phyloP scores from a whole-genome alignment of 2,888 invertebrate species.

The Melanostoma mellinum region DNA sequence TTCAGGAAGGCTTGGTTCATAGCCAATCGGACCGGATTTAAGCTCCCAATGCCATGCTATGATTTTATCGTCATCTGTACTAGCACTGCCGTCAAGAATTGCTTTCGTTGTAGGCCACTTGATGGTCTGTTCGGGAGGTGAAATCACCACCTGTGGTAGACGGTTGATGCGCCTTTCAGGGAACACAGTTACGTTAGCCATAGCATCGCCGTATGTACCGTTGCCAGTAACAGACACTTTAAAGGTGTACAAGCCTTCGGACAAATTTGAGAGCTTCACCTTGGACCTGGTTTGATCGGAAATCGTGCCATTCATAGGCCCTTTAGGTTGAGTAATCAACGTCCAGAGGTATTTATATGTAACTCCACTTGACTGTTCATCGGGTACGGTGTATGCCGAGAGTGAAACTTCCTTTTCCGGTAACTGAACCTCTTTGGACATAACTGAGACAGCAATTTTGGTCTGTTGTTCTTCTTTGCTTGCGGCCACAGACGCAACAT shows the following conservation, averaged over 20 bases:
- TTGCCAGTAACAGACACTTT: conserved; percentile 92
- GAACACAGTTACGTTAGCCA: conserved; percentile 94
- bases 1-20: conserved; percentile 90
- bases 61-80: conserved; percentile 91
- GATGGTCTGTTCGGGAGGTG: conserved; percentile 92
- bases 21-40: conserved; percentile 93
- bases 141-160: conserved; percentile 92
- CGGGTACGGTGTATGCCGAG: conserved; percentile 91
- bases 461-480: conserved; percentile 83
- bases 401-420: conserved; percentile 93
- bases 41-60: conserved; percentile 96
- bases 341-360: conserved; percentile 95
- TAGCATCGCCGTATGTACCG: conserved; percentile 89
- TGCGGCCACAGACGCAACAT: conserved; percentile 75
- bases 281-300: conserved; percentile 92
- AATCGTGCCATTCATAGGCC: conserved; percentile 89
- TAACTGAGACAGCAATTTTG: conserved; percentile 88
- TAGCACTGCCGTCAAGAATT: conserved; percentile 93
- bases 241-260: conserved; percentile 94
- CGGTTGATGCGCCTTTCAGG: conserved; percentile 92
- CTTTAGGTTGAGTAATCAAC: conserved; percentile 91
- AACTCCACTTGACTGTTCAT: conserved; percentile 87
- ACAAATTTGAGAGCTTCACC: conserved; percentile 91
- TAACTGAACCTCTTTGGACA: conserved; percentile 90
- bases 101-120: conserved; percentile 95